Base-by-base conservation (phyloP, 2,113 vertebrate species). In the Entosphenus tridentatus region DNA sequence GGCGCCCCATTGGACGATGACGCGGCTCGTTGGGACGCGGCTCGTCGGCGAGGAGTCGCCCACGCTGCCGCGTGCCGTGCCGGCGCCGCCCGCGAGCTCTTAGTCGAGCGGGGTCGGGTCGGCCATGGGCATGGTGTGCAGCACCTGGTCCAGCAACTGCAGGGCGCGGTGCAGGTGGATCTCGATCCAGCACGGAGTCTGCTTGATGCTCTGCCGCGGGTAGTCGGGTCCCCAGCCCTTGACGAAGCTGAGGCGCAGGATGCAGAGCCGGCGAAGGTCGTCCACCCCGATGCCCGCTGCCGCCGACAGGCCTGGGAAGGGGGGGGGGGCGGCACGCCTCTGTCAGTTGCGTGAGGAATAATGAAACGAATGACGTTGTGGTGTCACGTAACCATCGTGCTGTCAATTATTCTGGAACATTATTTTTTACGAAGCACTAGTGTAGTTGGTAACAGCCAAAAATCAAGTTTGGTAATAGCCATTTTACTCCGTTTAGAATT, bases 211-310 rank as follows among this genome's bases (percentile, higher is more conserved):
- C 68, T 78, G 81, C 1, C 84, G 78, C 0, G 81, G 83, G 73
- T 84, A 84, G 69, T 86, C 82, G 0, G 80, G 83, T 1, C 83
- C 86, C 85, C 84, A 89, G n/a, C 83, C 85, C 71, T 86, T 85
- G 2, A 86, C 83, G 3, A 84, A 84, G 73, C 81, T 85, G 69
- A 86, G 77, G 2, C 82, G 76, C 67, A 85, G 74, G 56, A 85
- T 84, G 56, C 82, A 84, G 10, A 86, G 71, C 1, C 80, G 72
- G 21, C 83, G 77, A 73, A 84, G 78, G 70, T 84, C 83, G 1
- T 84, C 83, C 67, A 83, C 84, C 0, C 80, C 82, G 17, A 83
- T 81, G 54, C 81, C 83, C 1, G 82, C 80, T 0, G 80, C 75
- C 0, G 79, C 79, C 1, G 81, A 81, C 54, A 83, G 79, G 72